Conservation (phyloP, 2,888 invertebrate genomes). For the Cancer borealis region DNA sequence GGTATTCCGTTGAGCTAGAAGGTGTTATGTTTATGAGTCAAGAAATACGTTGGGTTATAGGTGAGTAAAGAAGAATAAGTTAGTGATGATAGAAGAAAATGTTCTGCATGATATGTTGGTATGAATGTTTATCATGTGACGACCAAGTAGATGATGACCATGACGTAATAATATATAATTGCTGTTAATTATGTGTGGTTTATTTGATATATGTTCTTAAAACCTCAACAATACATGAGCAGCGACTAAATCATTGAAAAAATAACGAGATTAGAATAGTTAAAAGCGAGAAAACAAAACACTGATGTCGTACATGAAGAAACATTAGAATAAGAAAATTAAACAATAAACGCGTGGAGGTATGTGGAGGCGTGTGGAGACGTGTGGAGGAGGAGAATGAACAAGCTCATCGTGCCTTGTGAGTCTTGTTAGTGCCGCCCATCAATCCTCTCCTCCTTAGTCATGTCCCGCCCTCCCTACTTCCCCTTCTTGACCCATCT, state of each 20-base stretch:
- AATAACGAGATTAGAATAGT: neutral
- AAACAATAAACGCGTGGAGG: slow-evolving; percentile 1
- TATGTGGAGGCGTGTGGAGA: neutral
- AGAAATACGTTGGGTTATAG: too few relatives aligned
- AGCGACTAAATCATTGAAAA: neutral
- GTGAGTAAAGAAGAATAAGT: neutral
- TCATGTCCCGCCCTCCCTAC: slow-evolving; percentile 12
- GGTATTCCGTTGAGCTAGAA: too few relatives aligned
- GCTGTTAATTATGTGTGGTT: too few relatives aligned
- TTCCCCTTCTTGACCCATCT: neutral
- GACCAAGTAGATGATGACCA: too few relatives aligned
- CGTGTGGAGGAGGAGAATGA: neutral
- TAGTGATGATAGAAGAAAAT: neutral
- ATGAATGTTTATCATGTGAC: too few relatives aligned
- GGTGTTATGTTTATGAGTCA: too few relatives aligned
- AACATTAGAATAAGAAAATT: neutral
- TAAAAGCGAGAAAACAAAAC: neutral
- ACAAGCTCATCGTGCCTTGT: slow-evolving; percentile 25
- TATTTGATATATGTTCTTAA: too few relatives aligned
- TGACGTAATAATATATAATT: too few relatives aligned
- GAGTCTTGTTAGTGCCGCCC: slow-evolving; percentile 42
- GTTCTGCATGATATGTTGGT: neutral
- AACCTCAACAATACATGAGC: neutral
- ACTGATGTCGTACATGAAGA: neutral
- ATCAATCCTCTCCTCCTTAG: neutral